phyloP scores from a whole-genome alignment of 2,797 vertebrate genomes.

The Enteromius argenteus region DNA sequence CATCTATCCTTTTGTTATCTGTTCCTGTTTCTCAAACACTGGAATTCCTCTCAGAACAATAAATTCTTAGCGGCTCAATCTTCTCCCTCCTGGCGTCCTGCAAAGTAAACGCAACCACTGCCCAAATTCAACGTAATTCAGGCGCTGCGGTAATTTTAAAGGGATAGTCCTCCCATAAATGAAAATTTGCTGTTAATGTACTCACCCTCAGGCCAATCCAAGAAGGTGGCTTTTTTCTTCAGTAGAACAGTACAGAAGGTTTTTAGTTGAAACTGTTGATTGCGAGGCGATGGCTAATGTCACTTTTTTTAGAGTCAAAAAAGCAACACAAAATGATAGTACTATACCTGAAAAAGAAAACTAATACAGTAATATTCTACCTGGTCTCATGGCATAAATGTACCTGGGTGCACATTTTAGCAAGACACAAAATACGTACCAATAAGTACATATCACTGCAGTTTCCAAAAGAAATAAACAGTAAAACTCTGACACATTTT shows the following conservation, averaged over 20 bases:
- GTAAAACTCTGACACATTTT: too few relatives aligned
- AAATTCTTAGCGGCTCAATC: conserved; percentile 43
- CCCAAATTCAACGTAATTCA: conserved; percentile 28
- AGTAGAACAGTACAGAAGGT: background rate
- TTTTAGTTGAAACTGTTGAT: background rate
- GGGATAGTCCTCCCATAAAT: background rate
- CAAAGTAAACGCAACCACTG: conserved; percentile 34
- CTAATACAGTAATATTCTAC: background rate
- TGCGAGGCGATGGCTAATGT: background rate
- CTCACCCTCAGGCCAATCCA: background rate
- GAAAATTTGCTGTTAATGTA: background rate
- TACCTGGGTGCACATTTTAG: too few relatives aligned
- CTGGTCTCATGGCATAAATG: too few relatives aligned
- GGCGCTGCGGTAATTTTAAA: background rate
- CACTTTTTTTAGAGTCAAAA: background rate
- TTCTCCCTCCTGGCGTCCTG: conserved; percentile 21
- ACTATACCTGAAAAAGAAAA: background rate
- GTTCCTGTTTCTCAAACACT: conserved; percentile 48
- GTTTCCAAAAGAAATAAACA: too few relatives aligned
- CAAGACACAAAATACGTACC: too few relatives aligned
- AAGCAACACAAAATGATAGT: background rate
- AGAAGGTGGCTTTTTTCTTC: background rate
- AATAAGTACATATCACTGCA: too few relatives aligned
- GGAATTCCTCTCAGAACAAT: conserved; percentile 58
- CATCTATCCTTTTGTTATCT: conserved; percentile 53